These are phyloP conservation scores for Osmerus mordax DNA, from an alignment of 2,113 vertebrate species.

Conservation along the genomic window DNA sequence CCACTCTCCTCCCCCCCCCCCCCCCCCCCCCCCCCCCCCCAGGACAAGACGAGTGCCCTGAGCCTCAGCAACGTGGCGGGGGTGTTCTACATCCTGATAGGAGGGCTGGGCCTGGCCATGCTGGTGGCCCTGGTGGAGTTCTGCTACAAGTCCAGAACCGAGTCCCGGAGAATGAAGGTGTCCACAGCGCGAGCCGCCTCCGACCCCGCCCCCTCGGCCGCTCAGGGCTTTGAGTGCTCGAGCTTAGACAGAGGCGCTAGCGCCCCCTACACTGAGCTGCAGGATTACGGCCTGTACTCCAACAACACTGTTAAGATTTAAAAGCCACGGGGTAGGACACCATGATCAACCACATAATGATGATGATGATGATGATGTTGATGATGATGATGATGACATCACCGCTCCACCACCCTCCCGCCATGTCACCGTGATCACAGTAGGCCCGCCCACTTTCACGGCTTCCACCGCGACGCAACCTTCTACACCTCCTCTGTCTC, in stretches of 20 bases:
- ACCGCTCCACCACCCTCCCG: constrained; percentile 25
- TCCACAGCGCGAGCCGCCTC: constrained; percentile 69
- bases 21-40: constrained; percentile 33
- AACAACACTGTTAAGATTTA: constrained; percentile 79
- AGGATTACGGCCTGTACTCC: constrained; percentile 75
- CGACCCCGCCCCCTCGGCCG: constrained; percentile 68
- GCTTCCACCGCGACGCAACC: constrained; percentile 62
- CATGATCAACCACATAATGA: constrained; percentile 59
- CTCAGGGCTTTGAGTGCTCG: constrained; percentile 82
- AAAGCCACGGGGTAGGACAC: constrained; percentile 71
- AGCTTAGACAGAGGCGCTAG: constrained; percentile 77
- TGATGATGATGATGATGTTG: constrained; percentile 41
- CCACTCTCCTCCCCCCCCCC: constrained; percentile 27
- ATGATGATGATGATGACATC: constrained; percentile 47
- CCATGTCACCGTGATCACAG: constrained; percentile 68
- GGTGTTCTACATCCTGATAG: constrained; percentile 99
- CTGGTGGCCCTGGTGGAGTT: constrained; percentile 99
- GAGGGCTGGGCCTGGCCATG: constrained; percentile 97
- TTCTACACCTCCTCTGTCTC: background rate
- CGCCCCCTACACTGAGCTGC: constrained; percentile 76
- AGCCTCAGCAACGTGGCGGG: constrained; percentile 99
- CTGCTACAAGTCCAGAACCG: constrained; percentile 99
- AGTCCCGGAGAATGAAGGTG: constrained; percentile 99
- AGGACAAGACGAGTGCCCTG: constrained; percentile 99
- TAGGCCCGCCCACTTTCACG: constrained; percentile 53